Evolutionary conservation across 2,113 vertebrate species (phyloP), one percentile per base, ranked within the genome.

Genomic region (Gavia stellata): DNA sequence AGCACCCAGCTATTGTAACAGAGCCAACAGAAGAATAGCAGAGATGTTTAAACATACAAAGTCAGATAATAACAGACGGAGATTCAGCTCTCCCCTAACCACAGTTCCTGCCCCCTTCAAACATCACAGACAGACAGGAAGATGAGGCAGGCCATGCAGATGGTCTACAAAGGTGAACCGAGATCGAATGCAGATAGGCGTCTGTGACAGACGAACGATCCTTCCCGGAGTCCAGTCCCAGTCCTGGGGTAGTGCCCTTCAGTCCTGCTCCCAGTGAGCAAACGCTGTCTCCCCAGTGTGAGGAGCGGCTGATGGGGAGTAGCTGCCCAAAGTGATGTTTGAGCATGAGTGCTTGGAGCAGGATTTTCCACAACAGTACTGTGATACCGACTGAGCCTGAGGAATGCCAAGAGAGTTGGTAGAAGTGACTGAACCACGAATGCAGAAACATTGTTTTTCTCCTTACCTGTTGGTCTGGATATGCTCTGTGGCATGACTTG

Each of bases 31-130:
- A 90, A 83, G 42, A 44, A 21, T 40, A 29, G 31, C 52, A 67
- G 56, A 53, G 47, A 20, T 72, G 18, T 86, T 91, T 72, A 90
- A 91, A 88, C 31, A 8, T 40, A 61, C 8, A 19, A 29, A 75
- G 10, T 86, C 61, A 71, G 67, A 16, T 81, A 62, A 55, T 42
- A 83, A 49, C 0, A 0, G 55, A 49, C 0, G 0, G 55, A 81
- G 61, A 49, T 20, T 88, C 42, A 28, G 16, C 82, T 88, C 38
- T 71, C 28, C 25, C 13, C 31, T 44, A 33, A 16, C 73, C 8
- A 4, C 52, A 63, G 33, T 66, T 88, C 55, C 77, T 84, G 45
- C 9, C 38, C 15, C 2, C 50, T 79, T 38, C 71, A 59, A 21
- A 65, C 33, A 36, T 55, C 38, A 21, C 24, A 25, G 38, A 38